Evolutionary conservation across 2,113 vertebrate species (phyloP).

Genomic region (Petrocephalus microphthalmus): DNA sequence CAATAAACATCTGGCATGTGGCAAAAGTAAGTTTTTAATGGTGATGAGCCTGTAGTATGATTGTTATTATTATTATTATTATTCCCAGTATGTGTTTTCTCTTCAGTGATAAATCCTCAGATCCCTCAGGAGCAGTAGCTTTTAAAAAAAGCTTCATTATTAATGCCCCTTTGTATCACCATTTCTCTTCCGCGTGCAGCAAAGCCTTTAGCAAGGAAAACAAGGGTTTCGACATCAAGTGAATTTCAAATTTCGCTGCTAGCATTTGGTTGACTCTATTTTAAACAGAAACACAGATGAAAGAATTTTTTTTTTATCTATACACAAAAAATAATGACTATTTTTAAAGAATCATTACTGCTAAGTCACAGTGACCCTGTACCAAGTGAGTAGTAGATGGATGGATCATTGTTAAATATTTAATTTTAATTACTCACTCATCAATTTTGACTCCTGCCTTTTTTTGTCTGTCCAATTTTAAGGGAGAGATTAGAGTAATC

Average conservation of each 20-base stretch:
- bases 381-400: not conserved
- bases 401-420: not conserved
- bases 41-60: not conserved
- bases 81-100: not conserved
- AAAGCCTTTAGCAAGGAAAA: not conserved
- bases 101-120: not conserved
- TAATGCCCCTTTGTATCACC: not conserved
- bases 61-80: not conserved
- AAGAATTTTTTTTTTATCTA: not conserved
- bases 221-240: not conserved
- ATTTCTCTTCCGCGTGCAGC: not conserved
- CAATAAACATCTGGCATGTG: conserved; percentile 2
- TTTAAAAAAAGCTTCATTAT: not conserved
- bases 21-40: not conserved
- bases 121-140: not conserved
- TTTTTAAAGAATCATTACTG: not conserved
- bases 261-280: not conserved
- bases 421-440: not conserved
- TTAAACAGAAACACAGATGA: not conserved
- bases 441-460: not conserved
- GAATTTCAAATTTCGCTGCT: not conserved
- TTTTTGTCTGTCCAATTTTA: not conserved
- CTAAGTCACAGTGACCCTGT: not conserved
- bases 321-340: not conserved
- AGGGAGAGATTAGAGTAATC: not conserved